These are phyloP conservation scores for Meta bourneti DNA, from an alignment of 2,888 invertebrate genomes.

Conservation along the genomic window DNA sequence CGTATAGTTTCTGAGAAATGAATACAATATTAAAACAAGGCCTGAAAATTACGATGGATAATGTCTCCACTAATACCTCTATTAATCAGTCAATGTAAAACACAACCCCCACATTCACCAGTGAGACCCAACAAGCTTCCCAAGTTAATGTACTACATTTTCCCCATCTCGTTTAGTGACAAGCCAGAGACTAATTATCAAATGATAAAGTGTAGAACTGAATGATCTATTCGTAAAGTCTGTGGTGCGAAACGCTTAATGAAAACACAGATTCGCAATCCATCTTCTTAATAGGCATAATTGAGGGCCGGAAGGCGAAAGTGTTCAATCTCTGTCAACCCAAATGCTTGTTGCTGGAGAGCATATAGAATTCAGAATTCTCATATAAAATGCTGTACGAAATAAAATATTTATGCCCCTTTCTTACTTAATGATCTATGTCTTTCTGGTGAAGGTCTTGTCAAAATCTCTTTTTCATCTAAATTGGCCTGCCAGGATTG, in stretches of 20 bases:
- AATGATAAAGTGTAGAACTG: constrained; percentile 53
- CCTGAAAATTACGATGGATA: background rate
- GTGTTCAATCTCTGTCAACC: background rate
- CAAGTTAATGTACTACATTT: constrained; percentile 31
- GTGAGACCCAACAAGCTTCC: constrained; percentile 14
- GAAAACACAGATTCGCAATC: constrained; percentile 56
- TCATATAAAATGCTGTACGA: constrained; percentile 18
- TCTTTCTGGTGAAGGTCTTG: background rate
- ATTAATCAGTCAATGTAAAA: constrained; percentile 25
- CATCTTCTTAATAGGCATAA: constrained; percentile 70
- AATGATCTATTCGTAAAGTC: constrained; percentile 35
- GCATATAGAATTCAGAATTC: constrained; percentile 1
- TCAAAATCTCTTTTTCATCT: background rate
- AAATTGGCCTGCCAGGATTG: background rate
- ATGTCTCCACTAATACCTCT: background rate
- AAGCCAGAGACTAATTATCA: constrained; percentile 45
- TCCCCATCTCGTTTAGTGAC: constrained; percentile 35
- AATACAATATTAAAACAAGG: background rate
- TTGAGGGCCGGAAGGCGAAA: constrained; percentile 10
- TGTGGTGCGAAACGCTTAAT: constrained; percentile 39
- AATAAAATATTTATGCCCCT: background rate
- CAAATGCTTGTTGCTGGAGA: constrained; percentile 5
- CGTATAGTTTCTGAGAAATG: background rate
- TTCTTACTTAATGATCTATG: background rate
- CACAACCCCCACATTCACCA: background rate